Evolutionary conservation across 2,113 vertebrate species (phyloP).

Genomic region (Sorex fumeus): DNA sequence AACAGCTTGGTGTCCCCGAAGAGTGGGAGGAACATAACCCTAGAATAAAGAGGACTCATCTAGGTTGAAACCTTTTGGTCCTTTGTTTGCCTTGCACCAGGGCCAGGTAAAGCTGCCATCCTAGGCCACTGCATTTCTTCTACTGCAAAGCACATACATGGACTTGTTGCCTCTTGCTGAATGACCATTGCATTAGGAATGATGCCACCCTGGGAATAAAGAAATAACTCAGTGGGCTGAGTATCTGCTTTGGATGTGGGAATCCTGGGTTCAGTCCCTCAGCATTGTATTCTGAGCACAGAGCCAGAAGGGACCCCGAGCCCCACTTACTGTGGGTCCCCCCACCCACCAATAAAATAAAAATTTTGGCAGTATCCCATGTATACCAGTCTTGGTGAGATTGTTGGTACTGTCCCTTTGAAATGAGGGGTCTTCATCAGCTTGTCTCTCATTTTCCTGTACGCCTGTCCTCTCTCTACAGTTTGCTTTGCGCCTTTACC

Average conservation of each 20-base stretch:
- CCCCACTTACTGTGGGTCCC: no score
- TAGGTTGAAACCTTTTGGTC: no score
- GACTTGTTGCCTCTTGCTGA: neutral
- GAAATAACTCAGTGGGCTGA: no score
- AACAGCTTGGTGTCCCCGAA: neutral
- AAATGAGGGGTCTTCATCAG: neutral
- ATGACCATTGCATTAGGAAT: fast-evolving
- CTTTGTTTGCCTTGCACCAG: no score
- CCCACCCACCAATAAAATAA: no score
- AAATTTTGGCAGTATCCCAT: neutral
- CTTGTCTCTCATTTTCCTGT: no score
- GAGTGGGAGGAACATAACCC: neutral
- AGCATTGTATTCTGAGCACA: no score
- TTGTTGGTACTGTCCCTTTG: neutral
- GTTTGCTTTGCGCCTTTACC: neutral
- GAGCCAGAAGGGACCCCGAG: no score
- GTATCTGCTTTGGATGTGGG: no score
- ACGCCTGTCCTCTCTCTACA: fast-evolving
- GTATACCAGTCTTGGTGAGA: neutral
- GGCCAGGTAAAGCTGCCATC: neutral
- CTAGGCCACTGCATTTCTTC: neutral
- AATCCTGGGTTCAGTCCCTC: no score
- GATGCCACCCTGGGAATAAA: no score
- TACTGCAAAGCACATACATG: neutral
- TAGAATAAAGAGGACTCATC: neutral